These are phyloP conservation scores for Pluvialis apricaria DNA, from an alignment of 2,113 vertebrate genomes.

Conservation along the genomic window DNA sequence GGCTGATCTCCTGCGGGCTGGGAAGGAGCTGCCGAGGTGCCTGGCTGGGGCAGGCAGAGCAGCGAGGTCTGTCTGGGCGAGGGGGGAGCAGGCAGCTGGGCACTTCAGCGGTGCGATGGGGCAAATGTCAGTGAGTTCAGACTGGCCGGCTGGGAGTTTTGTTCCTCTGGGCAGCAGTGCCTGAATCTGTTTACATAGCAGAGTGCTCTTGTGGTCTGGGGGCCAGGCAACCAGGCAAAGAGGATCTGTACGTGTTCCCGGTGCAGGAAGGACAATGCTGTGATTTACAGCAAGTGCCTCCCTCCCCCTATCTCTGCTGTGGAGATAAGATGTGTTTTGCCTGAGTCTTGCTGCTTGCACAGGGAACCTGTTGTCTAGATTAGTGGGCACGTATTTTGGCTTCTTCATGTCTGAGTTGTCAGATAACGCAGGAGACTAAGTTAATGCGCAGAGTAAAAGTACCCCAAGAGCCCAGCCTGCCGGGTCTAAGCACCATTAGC, in stretches of 20 bases:
- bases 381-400: not conserved
- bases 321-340: not conserved
- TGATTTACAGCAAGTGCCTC: not conserved
- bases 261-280: not conserved
- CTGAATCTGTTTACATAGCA: not conserved
- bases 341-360: not conserved
- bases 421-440: not conserved
- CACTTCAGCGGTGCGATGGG: rapidly evolving
- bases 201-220: not conserved
- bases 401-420: not conserved
- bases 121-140: not conserved
- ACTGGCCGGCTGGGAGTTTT: not conserved
- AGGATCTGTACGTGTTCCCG: rapidly evolving
- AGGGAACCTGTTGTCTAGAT: not conserved
- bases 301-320: not conserved
- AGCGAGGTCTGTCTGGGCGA: not conserved
- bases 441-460: not conserved
- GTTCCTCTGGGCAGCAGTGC: not conserved
- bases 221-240: not conserved
- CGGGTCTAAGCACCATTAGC: not conserved
- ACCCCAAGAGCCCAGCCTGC: not conserved
- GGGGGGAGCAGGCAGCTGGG: not conserved
- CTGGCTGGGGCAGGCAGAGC: not conserved
- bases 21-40: not conserved
- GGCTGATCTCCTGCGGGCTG: rapidly evolving